Evolutionary conservation across 2,113 vertebrate genomes (phyloP), one percentile per base, ranked within the genome.

Genomic region (Kryptolebias marmoratus): DNA sequence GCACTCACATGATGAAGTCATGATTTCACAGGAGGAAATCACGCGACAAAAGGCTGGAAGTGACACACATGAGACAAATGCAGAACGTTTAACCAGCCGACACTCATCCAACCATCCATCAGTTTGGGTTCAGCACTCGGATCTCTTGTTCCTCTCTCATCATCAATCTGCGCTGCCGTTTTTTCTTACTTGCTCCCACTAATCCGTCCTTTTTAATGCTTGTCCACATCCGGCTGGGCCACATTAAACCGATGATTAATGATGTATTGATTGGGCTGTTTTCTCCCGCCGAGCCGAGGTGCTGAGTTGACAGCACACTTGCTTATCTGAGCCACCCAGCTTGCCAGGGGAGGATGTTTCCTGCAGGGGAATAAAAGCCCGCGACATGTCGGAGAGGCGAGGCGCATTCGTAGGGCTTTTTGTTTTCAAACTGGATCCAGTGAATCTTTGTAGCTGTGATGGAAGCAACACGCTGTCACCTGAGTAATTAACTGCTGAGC

Each of bases 211-310:
- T 91, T 92, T 81, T 85, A 84, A 93, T 93, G 87, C 93, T 74
- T 68, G 87, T 87, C 88, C 86, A 89, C 87, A 82, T 86, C 56
- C 53, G 83, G 73, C 87, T 75, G 22, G 79, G 83, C 88, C 86
- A 86, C 89, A 85, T 90, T 91, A 92, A 91, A 90, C 69, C 79
- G 11, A 74, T 93, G 92, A 93, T 92, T 92, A 91, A 93, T 89
- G 89, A 92, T 81, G 80, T 91, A 94, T 93, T 84, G 92, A 94
- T 92, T 87, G 82, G 85, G 59, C 75, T 82, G 80, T 87, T 88
- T 91, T 85, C 73, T 69, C 70, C 65, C 85, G 64, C 66, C 0
- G 64, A 86, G 78, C 75, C 73, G 73, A 85, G 90, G 84, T 92
- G 92, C 90, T 93, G 93, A 93, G 87, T 90, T 87, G 87, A 91